Evolutionary conservation across 2,888 invertebrate genomes (phyloP), one percentile per base, ranked within the genome.

Genomic region (Acanthococcus lagerstroemiae): DNA sequence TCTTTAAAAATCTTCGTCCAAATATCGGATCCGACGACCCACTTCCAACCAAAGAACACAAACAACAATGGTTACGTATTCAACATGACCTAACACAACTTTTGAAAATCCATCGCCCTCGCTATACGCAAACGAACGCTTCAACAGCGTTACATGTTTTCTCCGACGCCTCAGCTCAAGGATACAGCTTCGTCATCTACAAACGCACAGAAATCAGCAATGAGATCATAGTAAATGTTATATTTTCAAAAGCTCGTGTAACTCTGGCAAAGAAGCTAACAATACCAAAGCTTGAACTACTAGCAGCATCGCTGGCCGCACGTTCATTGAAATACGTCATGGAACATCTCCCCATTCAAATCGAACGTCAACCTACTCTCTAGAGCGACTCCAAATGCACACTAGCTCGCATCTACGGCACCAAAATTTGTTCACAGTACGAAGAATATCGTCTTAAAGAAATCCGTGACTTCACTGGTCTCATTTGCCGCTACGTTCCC

Each of bases 401-500:
- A 30, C 37, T 30, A 30, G 37, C 37, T 9, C 37, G 15, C 6
- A 30, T 30, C 15, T 30, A 30, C 37, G 15, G 37, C 15, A 30
- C 37, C 37, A 30, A 30, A 30, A 30, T 30, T 30, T 30, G 37
- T 30, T 30, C 37, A 9, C 37, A 30, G 15, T 30, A 30, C 15
- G 37, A 30, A 30, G 37, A 30, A 30, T 15, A 30, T 15, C 37
- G 37, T 30, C 37, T 30, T 15, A 30, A 30, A 30, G 37, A 30
- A 30, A 30, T 30, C 6, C 37, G 37, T 15, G 37, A 30, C 60
- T 30, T 24, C 17, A 55, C 17, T 12, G 48, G n/a, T 19, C 15
- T 48, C 48, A 19, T 55, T 15, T 67, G 12, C 30, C 25, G 48
- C 12, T 60, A 27, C 19, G n/a, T 55, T 26, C 54, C 30, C 17